Conservation (phyloP, 1,140 invertebrate species). For the Ectropis grisescens region DNA sequence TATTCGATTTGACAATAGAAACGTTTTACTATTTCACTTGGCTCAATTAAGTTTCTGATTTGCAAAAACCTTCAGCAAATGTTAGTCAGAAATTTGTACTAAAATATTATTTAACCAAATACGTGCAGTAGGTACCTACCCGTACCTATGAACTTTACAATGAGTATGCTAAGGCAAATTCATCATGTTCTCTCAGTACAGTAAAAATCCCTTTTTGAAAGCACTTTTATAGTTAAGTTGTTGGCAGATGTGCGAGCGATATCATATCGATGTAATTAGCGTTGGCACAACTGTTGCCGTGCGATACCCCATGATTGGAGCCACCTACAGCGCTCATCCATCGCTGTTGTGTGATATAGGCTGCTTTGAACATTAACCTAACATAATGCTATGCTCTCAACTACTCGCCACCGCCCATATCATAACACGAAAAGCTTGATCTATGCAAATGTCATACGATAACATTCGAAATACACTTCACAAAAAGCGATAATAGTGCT, state of each 20-base stretch:
- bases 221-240: neutral
- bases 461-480: constrained; percentile 3
- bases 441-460: neutral
- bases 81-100: too few relatives aligned
- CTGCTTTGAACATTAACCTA: neutral
- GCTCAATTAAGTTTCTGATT: too few relatives aligned
- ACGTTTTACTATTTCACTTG: too few relatives aligned
- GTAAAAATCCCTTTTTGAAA: neutral
- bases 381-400: too few relatives aligned
- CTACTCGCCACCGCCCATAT: neutral
- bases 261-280: neutral
- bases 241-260: neutral
- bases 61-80: too few relatives aligned
- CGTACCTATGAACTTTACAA: neutral
- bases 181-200: too few relatives aligned
- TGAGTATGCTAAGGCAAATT: too few relatives aligned
- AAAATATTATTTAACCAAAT: neutral
- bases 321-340: neutral
- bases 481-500: too few relatives aligned
- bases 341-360: neutral
- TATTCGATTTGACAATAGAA: too few relatives aligned
- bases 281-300: neutral
- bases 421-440: neutral
- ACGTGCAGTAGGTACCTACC: neutral
- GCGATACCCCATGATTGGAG: neutral